Evolutionary conservation across 2,888 invertebrate species (phyloP), one percentile per base, ranked within the genome.

Genomic region (Protodeltote pygarga): DNA sequence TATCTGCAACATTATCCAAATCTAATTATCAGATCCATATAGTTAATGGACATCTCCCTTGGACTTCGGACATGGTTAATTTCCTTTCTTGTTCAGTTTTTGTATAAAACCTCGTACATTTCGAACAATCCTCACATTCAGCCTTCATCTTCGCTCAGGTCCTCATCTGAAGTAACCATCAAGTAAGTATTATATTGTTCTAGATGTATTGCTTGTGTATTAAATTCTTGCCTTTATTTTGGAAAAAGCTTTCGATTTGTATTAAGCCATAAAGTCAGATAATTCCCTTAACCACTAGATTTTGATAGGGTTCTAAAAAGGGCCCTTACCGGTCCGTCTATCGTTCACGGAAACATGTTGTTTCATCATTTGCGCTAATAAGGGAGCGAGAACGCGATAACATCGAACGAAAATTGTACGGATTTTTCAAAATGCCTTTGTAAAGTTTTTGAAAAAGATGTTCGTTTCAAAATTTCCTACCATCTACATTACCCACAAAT

Each of bases 81-180:
- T 87, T 68, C 29, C 38, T 66, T 48, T 59, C 62, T 71, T 66
- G 48, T 66, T 61, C 37, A 45, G 52, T 44, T 74, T 61, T 39
- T 57, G 77, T 88, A 89, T 88, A 88, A 83, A 88, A 81, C 49
- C 72, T 5, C 39, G 45, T 15, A 53, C 19, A 46, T 40, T 37
- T 20, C 24, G 25, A n/a, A 21, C 33, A 40, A 24, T 69, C 65
- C 39, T 63, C 78, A 82, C 84, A 87, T 70, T 81, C 73, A 51
- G 16, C 45, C 61, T 48, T 50, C 60, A 42, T 41, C 65, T 40
- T 65, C 61, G 49, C 53, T 21, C 3, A 17, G n/a, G 2, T 28
- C 58, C 54, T 63, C 60, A 63, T 64, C 61, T 42, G 50, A 70
- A 59, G 50, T 48, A 55, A 44, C 52, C 52, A 54, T 34, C 53